Evolutionary conservation across 2,113 vertebrate species (phyloP), one percentile per base, ranked within the genome.

Genomic region (Erythrolamprus reginae): DNA sequence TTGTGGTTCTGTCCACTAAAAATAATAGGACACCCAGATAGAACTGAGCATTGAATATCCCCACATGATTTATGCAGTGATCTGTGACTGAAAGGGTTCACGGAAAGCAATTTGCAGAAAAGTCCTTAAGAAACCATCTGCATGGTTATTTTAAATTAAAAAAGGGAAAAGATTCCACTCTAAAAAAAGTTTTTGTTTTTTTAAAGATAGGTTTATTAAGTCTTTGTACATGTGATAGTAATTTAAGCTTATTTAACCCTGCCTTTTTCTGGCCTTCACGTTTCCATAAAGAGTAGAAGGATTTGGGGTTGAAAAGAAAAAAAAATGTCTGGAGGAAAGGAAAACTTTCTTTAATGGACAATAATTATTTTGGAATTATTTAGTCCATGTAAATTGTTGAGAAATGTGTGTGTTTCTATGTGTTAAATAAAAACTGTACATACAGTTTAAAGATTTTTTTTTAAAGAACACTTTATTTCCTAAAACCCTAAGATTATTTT

Each of bases 221-320:
- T 90, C 94, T 96, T 95, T 96, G 94, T 97, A 95, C 97, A 98
- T 98, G 90, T 98, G 97, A 98, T 97, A 98, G 96, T 97, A 96
- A 98, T 98, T 98, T 98, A 92, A 96, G 96, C 97, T 97, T 97
- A 96, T 97, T 98, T 98, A 97, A 97, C 97, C 96, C 97, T 97
- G 97, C 97, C 97, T 97, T 98, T 96, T 96, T 96, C 97, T 97
- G 97, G 96, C 96, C 95, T 93, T 93, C 95, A 93, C 83, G 93
- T 95, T 92, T 97, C 96, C 96, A 48, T 83, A 77, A 96, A 93
- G 97, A 96, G 88, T 56, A 28, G 53, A 93, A 93, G 89, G 93
- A 95, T 96, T 94, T 93, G 93, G 96, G 95, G 95, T 96, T 97
- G 97, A 96, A 97, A 95, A 97, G 95, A 93, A 96, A 85, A 97